Percentiles rank a stretch among this genome's conserved stretches.
phyloP scores from a whole-genome alignment of 1,140 invertebrate species.

The Eueides isabella region DNA sequence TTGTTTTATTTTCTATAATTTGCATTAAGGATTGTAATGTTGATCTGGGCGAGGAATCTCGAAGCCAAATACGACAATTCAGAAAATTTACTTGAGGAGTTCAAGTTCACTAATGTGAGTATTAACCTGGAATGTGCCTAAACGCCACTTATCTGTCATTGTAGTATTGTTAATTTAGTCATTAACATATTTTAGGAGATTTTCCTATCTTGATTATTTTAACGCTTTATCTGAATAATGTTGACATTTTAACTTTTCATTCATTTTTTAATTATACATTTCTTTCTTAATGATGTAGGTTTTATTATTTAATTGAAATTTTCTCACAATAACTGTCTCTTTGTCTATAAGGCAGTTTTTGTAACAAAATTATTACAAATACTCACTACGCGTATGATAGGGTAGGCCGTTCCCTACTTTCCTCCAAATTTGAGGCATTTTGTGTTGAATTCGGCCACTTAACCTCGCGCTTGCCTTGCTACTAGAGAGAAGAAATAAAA shows the following conservation, averaged over 20 bases:
- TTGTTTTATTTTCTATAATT: slow-evolving; percentile 9
- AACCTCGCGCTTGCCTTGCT: too few species aligned
- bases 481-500: too few species aligned
- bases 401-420: too few species aligned
- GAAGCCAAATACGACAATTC: slow-evolving; percentile 45
- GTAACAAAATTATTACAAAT: too few species aligned
- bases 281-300: too few species aligned
- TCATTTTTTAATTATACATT: neutral
- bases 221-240: neutral
- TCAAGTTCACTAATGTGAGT: slow-evolving; percentile 52
- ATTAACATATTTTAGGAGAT: neutral
- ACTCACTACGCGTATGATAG: too few species aligned
- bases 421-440: too few species aligned
- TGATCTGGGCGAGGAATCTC: slow-evolving; percentile 54
- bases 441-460: too few species aligned
- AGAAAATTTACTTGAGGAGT: slow-evolving; percentile 40
- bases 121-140: neutral
- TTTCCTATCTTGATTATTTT: neutral
- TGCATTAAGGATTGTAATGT: slow-evolving; percentile 56
- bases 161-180: neutral
- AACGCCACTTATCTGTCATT: neutral
- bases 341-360: too few species aligned
- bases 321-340: too few species aligned
- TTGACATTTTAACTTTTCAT: neutral
- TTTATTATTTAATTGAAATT: too few species aligned